phyloP scores from a whole-genome alignment of 2,888 invertebrate genomes.

The Sylvicola cinctus region DNA sequence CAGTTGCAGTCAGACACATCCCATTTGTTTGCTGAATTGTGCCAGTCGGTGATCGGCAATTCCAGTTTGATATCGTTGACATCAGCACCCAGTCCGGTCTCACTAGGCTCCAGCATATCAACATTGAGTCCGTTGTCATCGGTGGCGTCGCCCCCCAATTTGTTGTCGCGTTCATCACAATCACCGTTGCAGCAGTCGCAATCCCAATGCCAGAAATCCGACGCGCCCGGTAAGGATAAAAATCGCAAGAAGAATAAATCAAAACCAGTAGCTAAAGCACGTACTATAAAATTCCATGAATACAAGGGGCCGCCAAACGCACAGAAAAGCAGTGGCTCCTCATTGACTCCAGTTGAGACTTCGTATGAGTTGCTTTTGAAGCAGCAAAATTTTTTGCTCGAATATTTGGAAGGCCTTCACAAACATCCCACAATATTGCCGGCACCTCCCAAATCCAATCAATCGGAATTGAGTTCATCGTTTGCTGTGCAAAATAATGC shows the following conservation, averaged over 20 bases:
- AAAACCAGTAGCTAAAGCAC: conserved; percentile 58
- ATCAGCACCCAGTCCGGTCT: conserved; percentile 26
- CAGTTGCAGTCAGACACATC: conserved; percentile 21
- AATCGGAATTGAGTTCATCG: conserved; percentile 1
- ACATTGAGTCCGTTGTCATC: conserved; percentile 46
- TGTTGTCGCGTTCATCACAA: conserved; percentile 32
- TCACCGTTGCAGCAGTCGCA: conserved; percentile 28
- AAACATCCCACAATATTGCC: conserved; percentile 68
- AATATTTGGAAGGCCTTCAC: conserved; percentile 69
- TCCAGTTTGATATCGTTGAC: conserved; percentile 28
- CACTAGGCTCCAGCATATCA: conserved; percentile 39
- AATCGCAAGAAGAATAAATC: conserved; percentile 65
- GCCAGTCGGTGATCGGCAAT: conserved; percentile 31
- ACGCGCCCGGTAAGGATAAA: conserved; percentile 53
- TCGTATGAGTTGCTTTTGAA: conserved; percentile 81
- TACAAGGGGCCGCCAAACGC: conserved; percentile 87
- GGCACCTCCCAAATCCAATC: conserved; percentile 30
- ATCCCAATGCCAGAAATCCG: conserved; percentile 16
- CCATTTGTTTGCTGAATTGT: conserved; percentile 35
- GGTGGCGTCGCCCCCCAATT: conserved; percentile 37
- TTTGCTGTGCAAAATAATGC: conserved; percentile 10
- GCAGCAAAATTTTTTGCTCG: conserved; percentile 73
- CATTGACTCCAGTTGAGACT: conserved; percentile 36
- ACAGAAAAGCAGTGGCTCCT: conserved; percentile 39
- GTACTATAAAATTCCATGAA: conserved; percentile 93